Percentiles rank a stretch among this genome's conserved stretches.
These are phyloP conservation scores for Isoperla grammatica DNA, from an alignment of 2,888 invertebrate genomes.

Conservation along the genomic window DNA sequence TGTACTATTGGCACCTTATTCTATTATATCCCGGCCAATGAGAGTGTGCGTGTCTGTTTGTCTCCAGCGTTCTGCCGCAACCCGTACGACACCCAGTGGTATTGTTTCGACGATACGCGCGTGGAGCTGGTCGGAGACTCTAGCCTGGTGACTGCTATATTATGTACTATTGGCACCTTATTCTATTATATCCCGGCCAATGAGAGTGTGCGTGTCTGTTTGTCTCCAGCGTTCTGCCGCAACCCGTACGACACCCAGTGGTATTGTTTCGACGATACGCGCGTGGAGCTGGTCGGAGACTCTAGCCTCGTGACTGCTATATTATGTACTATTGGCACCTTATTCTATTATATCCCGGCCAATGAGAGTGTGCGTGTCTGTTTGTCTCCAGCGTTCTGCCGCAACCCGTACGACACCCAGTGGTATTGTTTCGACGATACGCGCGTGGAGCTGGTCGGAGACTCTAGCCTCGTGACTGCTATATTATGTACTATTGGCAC, in stretches of 20 bases:
- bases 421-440: conserved; percentile 97
- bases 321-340: too few species aligned
- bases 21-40: too few species aligned
- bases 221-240: conserved; percentile 84
- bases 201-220: too few species aligned
- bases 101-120: conserved; percentile 89
- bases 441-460: conserved; percentile 69
- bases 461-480: conserved; percentile 75
- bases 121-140: conserved; percentile 69
- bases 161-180: too few species aligned
- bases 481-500: too few species aligned
- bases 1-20: too few species aligned
- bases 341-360: too few species aligned
- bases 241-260: conserved; percentile 90
- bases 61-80: conserved; percentile 89
- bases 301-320: conserved; percentile 79
- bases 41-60: too few species aligned
- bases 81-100: conserved; percentile 90
- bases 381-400: conserved; percentile 86
- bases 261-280: conserved; percentile 93
- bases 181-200: too few species aligned
- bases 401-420: conserved; percentile 84
- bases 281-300: conserved; percentile 69
- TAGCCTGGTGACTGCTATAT: conserved; percentile 81
- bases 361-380: too few species aligned